Base-by-base conservation (phyloP, 2,888 invertebrate species). In the Hydraecia micacea region DNA sequence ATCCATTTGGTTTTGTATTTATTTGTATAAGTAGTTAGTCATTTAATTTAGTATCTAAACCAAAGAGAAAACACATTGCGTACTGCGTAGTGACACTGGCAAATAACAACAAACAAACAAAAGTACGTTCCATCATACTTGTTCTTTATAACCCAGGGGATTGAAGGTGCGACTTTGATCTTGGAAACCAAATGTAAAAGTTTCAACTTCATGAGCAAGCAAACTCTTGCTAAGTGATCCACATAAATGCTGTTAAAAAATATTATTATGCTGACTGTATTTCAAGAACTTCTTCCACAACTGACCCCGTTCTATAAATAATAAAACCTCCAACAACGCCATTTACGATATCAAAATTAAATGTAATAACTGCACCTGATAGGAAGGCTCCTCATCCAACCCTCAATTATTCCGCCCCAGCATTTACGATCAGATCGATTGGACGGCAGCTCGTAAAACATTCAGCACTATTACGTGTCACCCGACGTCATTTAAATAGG, bases 401-500 rank as follows among this genome's bases (percentile, higher is more conserved):
- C 71, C 72, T 72, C 78, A 81, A 86, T 86, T 84, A 83, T 75
- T 81, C 83, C 85, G 39, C 87, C 83, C 79, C 67, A 28, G 42
- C 66, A 46, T 86, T 81, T 75, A 85, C 78, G 68, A 68, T 11
- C 71, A 75, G 73, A 79, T 86, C 86, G 84, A 82, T 84, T 69
- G 79, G 65, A 65, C 70, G 70, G 49, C 28, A 62, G n/a, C 86
- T 85, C 77, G 77, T 90, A 84, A 90, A 90, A 90, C 86, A 90
- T 90, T 87, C 87, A 90, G 73, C 18, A 73, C 80, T 80, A 80
- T 87, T 86, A 89, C 86, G 77, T 84, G 82, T 71, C 86, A 75
- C 74, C 69, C 80, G 60, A 63, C 74, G 77, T 81, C 82, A 76
- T 79, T 87, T 81, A 63, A 67, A 46, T 77, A 77, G 79, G 81